Conservation (phyloP, 1,140 invertebrate species). For the Pogonomyrmex barbatus region DNA sequence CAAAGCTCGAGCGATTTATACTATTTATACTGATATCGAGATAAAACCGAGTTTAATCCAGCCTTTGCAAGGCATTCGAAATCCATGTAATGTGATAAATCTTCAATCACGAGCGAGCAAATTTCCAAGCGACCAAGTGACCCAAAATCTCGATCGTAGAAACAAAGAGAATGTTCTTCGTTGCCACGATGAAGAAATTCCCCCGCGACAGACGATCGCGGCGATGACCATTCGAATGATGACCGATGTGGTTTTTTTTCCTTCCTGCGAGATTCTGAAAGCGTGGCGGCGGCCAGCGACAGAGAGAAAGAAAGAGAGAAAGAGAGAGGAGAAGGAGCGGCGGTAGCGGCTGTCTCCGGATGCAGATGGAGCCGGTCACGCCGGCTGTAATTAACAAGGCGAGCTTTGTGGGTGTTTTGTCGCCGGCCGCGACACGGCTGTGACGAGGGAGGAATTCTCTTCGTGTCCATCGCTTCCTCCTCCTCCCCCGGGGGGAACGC, state of each 20-base stretch:
- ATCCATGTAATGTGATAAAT: neutral
- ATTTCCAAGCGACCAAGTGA: neutral
- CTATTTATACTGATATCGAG: neutral
- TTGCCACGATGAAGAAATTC: neutral
- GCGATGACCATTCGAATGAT: constrained; percentile 69
- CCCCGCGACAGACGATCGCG: constrained; percentile 59
- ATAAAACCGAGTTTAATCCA: neutral
- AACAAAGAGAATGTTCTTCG: constrained; percentile 55
- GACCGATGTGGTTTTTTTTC: constrained; percentile 5
- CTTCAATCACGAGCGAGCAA: neutral
- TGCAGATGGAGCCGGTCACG: constrained; percentile 77
- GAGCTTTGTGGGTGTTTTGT: constrained; percentile 84
- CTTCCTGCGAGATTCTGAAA: constrained; percentile 67
- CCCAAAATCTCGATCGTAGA: neutral
- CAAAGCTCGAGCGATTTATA: neutral
- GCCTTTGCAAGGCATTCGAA: neutral
- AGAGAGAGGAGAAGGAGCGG: no score
- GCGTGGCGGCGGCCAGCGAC: constrained; percentile 18
- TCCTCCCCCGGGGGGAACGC: constrained; percentile 44
- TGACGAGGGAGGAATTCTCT: constrained; percentile 82
- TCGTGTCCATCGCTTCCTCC: constrained; percentile 61
- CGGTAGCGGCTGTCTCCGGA: constrained; percentile 54
- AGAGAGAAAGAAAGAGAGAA: no score
- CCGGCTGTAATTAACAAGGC: constrained; percentile 84
- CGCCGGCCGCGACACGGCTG: constrained; percentile 80